Conservation (phyloP, 2,113 vertebrate species). For the Murina feae region DNA sequence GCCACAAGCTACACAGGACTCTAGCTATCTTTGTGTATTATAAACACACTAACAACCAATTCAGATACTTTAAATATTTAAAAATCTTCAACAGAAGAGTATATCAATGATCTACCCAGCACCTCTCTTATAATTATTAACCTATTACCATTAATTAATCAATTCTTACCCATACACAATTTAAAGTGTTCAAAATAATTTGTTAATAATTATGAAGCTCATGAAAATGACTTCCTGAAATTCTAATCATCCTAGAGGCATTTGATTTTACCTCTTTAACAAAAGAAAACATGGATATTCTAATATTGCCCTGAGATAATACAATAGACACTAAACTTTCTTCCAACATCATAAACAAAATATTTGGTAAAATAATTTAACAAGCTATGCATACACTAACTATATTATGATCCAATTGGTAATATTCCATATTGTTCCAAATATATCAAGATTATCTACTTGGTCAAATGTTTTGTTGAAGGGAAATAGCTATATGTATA, state of each 20-base stretch:
- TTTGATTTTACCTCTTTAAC: neutral
- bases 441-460: neutral
- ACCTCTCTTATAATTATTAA: neutral
- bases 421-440: neutral
- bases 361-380: conserved; percentile 14
- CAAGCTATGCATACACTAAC: neutral
- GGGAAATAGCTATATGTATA: neutral
- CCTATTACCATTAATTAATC: neutral
- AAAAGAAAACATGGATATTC: neutral
- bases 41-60: neutral
- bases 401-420: neutral
- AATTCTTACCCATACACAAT: neutral
- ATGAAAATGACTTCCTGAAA: neutral
- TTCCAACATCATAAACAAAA: neutral
- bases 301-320: neutral
- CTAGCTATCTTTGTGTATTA: neutral
- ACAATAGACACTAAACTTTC: neutral
- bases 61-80: neutral
- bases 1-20: neutral
- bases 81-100: neutral
- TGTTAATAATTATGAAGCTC: neutral
- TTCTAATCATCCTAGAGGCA: neutral
- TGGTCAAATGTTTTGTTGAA: conserved; percentile 28
- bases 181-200: conserved; percentile 35
- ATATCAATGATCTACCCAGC: neutral